Evolutionary conservation across 1,140 invertebrate species (phyloP).

Genomic region (Elymnias hypermnestra): DNA sequence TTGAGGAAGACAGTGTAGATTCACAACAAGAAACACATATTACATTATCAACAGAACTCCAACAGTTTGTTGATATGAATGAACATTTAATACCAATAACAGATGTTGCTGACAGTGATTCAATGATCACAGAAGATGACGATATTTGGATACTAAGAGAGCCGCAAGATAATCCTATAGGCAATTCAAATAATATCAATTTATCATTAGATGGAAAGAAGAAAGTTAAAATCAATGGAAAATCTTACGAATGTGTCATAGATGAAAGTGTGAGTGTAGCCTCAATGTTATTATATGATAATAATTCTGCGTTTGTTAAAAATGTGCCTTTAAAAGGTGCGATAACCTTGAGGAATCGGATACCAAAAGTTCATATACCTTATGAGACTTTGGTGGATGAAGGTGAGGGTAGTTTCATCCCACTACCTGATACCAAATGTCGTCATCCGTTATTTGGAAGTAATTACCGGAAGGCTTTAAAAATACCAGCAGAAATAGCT

Average conservation of each 20-base stretch:
- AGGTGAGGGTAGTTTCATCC: slow-evolving; percentile 46
- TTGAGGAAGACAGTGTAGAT: slow-evolving; percentile 34
- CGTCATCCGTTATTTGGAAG: slow-evolving; percentile 60
- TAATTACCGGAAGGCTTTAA: slow-evolving; percentile 46
- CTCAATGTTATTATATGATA: slow-evolving; percentile 24
- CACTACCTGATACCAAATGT: slow-evolving; percentile 53
- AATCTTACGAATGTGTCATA: slow-evolving; percentile 36
- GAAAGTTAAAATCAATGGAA: slow-evolving; percentile 49
- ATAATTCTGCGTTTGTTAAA: slow-evolving; percentile 30
- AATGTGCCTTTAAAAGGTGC: slow-evolving; percentile 30
- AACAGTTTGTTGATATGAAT: slow-evolving; percentile 30
- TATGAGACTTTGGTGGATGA: slow-evolving; percentile 34
- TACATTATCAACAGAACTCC: no score
- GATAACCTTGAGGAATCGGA: slow-evolving; percentile 38
- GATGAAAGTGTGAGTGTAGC: slow-evolving; percentile 21
- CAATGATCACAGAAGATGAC: slow-evolving; percentile 36
- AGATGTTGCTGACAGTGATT: slow-evolving; percentile 3
- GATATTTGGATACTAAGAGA: slow-evolving; percentile 51
- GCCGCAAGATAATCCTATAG: slow-evolving; percentile 37
- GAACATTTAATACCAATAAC: slow-evolving; percentile 24
- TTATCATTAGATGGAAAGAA: slow-evolving; percentile 37
- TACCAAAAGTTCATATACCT: slow-evolving; percentile 44
- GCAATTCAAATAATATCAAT: slow-evolving; percentile 27
- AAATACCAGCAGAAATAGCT: slow-evolving; percentile 31
- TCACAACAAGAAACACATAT: no score